Base-by-base conservation (phyloP, 2,113 vertebrate species). In the Austrofundulus limnaeus region DNA sequence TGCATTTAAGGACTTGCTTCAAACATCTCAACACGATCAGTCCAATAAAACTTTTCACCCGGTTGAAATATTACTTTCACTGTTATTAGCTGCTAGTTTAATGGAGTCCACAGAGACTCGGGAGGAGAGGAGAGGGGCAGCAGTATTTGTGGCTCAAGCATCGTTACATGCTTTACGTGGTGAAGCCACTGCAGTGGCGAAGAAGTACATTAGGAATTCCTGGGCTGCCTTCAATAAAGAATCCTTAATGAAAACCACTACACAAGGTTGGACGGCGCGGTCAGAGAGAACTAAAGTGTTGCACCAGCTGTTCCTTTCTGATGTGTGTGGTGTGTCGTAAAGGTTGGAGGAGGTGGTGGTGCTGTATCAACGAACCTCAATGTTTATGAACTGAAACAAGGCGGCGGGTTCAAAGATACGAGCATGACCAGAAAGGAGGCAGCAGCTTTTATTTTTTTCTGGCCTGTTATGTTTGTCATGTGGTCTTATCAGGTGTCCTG, bases 291-390 rank as follows among this genome's bases (percentile, higher is more conserved):
- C 69, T 86, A 79, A 89, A 91, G 91, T 88, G 87, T 89, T 90
- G 74, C 68, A 81, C 84, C 89, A 92, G 91, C 88, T 92, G 90
- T 83, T 87, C 82, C 10, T 88, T 83, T 92, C 88, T 91, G 90
- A 90, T 86, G 89, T 91, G 90, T 87, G 84, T 84, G 86, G 85
- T 71, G 85, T 85, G 81, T 86, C 75, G 80, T 82, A 90, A 90
- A 87, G 82, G 65, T 77, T 66, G 69, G 73, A 52, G 70, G 70
- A 52, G 72, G 56, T 66, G 79, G 68, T 64, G 71, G 78, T 11
- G 75, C 77, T 51, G 39, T 25, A 77, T 70, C 50, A 47, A 82
- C 79, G 53, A 80, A 83, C 67, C 76, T 80, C 65, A 5, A 81
- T 42, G 71, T 87, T 92, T 90, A 91, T 89, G 90, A 88, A 86